Evolutionary conservation across 1,140 invertebrate species (phyloP).

Genomic region (Drosophila malerkotliana): DNA sequence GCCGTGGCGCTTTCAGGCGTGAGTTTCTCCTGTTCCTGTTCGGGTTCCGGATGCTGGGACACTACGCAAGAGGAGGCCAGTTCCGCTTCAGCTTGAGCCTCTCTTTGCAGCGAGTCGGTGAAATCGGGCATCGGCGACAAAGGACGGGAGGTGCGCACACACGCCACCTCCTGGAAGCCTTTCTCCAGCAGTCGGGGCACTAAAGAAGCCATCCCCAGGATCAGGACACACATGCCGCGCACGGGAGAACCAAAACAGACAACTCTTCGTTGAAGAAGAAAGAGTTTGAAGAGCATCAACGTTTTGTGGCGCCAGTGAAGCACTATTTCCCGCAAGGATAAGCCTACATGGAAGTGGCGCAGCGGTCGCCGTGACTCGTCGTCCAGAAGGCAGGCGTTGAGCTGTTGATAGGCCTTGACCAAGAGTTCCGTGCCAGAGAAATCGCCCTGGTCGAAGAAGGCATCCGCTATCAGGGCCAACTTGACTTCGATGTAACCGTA

Average conservation of each 20-base stretch:
- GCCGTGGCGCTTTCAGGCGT: conserved; percentile 43
- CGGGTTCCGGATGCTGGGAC: conserved; percentile 7
- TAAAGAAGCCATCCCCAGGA: conserved; percentile 95
- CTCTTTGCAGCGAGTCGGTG: conserved; percentile 69
- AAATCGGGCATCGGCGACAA: conserved; percentile 91
- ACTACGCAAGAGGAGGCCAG: neutral
- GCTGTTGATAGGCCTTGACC: conserved; percentile 95
- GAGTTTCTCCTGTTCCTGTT: conserved; percentile 27
- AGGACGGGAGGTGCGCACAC: conserved; percentile 90
- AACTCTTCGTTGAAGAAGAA: conserved; percentile 95
- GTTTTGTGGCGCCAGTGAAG: conserved; percentile 94
- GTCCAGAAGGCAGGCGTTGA: conserved; percentile 93
- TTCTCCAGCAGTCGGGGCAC: conserved; percentile 95
- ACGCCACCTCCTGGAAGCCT: conserved; percentile 92
- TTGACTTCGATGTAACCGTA: conserved; percentile 98
- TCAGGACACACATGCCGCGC: conserved; percentile 92
- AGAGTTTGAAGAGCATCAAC: conserved; percentile 95
- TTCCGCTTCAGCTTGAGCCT: conserved; percentile 67
- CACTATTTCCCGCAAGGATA: conserved; percentile 78
- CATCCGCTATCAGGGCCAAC: conserved; percentile 97
- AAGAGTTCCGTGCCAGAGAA: conserved; percentile 95
- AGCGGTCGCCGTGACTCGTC: conserved; percentile 85
- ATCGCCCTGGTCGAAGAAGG: conserved; percentile 98
- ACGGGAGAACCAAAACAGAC: conserved; percentile 97
- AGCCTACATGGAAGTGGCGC: conserved; percentile 84